Evolutionary conservation across 2,888 invertebrate genomes (phyloP).

Genomic region (Scaeva pyrastri): DNA sequence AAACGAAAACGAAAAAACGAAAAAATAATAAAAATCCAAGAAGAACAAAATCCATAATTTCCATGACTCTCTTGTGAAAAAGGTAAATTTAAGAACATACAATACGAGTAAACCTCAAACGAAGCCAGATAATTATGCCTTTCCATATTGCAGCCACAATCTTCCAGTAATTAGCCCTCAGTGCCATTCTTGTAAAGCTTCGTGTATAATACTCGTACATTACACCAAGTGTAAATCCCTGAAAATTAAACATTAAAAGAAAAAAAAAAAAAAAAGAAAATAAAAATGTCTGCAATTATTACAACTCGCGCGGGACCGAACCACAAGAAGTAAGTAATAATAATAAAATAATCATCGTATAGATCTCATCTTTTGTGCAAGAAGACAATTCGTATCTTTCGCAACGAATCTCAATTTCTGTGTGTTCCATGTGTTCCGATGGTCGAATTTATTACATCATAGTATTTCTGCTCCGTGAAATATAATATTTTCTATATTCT

Average conservation of each 20-base stretch:
- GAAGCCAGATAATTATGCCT: constrained; percentile 30
- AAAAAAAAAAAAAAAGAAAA: constrained; percentile 13
- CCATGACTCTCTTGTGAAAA: constrained; percentile 13
- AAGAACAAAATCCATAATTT: constrained; percentile 32
- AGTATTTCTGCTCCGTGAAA: not conserved
- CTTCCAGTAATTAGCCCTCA: constrained; percentile 35
- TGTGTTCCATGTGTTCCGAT: constrained; percentile 45
- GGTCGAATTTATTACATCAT: constrained; percentile 58
- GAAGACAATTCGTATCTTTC: constrained; percentile 37
- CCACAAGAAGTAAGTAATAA: not conserved
- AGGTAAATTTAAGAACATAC: constrained; percentile 4
- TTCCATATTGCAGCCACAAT: constrained; percentile 22
- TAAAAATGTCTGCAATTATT: constrained; percentile 42
- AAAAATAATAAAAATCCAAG: too few relatives aligned
- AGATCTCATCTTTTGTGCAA: constrained; percentile 29
- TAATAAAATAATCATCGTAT: not conserved
- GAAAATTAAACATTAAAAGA: constrained; percentile 8
- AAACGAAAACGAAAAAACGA: not conserved
- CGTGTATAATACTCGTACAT: not conserved
- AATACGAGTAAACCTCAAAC: not conserved
- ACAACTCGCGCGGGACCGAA: constrained; percentile 23
- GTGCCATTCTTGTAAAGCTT: constrained; percentile 39
- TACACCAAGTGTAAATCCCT: constrained; percentile 1
- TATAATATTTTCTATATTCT: not conserved
- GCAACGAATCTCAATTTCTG: constrained; percentile 26